A percentile compares a stretch with the other conserved stretches of the same genome.
Conservation (phyloP, 2,113 vertebrate species). For the Crotalus viridis region DNA sequence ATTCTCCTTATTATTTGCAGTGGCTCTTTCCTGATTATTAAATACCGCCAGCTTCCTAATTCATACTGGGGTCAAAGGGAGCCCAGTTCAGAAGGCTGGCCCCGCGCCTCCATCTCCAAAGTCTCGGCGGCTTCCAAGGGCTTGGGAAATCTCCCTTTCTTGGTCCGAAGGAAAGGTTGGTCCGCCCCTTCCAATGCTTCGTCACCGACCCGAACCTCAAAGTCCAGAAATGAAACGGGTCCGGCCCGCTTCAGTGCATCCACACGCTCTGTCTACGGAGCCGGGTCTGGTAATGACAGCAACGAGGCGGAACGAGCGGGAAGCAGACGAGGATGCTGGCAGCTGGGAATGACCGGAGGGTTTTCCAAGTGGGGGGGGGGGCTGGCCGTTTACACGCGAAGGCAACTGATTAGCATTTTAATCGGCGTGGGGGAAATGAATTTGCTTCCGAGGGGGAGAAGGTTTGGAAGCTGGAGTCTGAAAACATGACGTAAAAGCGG, state of each 20-base stretch:
- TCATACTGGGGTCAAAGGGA: not conserved
- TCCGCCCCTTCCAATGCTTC: not conserved
- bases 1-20: not conserved
- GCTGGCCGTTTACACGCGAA: not conserved
- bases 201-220: not conserved
- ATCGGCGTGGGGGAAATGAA: slow-evolving; percentile 25
- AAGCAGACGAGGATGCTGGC: not conserved
- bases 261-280: not conserved
- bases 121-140: not conserved
- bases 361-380: not conserved
- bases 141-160: not conserved
- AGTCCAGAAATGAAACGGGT: not conserved
- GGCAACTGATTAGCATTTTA: slow-evolving; percentile 50
- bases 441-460: not conserved
- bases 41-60: not conserved
- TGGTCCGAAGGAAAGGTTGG: not conserved
- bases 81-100: not conserved
- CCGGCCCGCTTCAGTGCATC: not conserved
- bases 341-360: not conserved
- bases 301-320: too few relatives aligned
- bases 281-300: not conserved
- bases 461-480: not conserved
- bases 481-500: not conserved
- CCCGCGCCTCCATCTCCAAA: not conserved
- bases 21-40: not conserved